Evolutionary conservation across 1,140 invertebrate species (phyloP), one percentile per base, ranked within the genome.

Genomic region (Littorina saxatilis): DNA sequence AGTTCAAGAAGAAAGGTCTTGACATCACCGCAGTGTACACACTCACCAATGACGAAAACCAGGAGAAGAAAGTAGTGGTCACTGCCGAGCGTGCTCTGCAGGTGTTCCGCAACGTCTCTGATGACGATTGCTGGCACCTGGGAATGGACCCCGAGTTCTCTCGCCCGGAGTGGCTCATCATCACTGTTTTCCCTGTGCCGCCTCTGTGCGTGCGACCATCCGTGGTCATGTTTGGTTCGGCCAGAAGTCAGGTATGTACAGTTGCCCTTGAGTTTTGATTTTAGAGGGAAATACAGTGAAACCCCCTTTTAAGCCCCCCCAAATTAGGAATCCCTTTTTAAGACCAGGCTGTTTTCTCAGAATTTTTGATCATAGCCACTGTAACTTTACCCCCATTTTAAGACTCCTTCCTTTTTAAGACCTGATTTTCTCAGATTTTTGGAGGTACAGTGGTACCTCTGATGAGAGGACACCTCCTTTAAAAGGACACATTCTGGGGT

Each of bases 81-180:
- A 96, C 97, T 5, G 99, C 99, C 0, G 98, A 99, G 91, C 93
- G 97, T 82, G 98, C 98, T 0, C 96, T 96, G 94, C 98, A 99
- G 93, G 99, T 99, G 83, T 95, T 99, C 17, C 99, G 98, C 92
- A 96, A 98, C 87, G 99, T 99, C 73, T 96, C 96, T 29, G 99
- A 99, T 93, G 99, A 99, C 90, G 99, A 99, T 89, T 98, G 97
- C 84, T 96, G 96, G 82, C 96, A 99, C 73, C 92, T 99, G 73
- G 99, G 98, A 70, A 98, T 99, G 97, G 97, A 99, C 91, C 97
- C 97, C 0, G 97, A 97, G 91, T 99, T 96, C 93, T 96, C 98
- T 0, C 94, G 99, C 73, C 99, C 99, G 20, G 99, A 99, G 94
- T 99, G 99, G 98, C 99, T 99, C 98, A 96, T 99, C 68, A 94